These are phyloP conservation scores for Enteromius paludinosus DNA, from an alignment of 2,797 vertebrate species.

Conservation along the genomic window DNA sequence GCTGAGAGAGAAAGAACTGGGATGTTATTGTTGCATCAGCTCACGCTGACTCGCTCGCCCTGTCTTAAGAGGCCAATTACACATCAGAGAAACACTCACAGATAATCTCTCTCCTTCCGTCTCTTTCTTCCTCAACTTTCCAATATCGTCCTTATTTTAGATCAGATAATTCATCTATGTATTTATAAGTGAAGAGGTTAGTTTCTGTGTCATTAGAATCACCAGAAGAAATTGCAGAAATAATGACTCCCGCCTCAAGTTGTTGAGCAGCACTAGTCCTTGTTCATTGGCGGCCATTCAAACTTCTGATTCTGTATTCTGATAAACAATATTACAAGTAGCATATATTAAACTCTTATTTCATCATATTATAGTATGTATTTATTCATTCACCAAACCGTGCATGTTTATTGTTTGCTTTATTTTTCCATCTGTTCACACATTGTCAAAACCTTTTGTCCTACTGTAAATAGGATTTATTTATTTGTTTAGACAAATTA, in stretches of 20 bases:
- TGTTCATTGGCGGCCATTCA: background rate
- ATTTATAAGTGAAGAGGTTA: conserved; percentile 7
- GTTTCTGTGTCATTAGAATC: background rate
- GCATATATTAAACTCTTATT: background rate
- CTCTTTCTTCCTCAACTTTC: conserved; percentile 10
- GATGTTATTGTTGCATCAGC: conserved; percentile 69
- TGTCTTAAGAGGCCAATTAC: conserved; percentile 67
- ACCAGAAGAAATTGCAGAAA: conserved; percentile 2
- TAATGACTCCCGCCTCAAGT: background rate
- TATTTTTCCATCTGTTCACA: background rate
- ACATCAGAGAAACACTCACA: conserved; percentile 52
- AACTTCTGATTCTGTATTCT: background rate
- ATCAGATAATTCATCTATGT: conserved; percentile 6
- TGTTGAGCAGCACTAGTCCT: background rate
- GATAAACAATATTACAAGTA: background rate
- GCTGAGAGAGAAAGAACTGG: conserved; percentile 63
- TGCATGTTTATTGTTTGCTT: background rate
- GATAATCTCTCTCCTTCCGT: background rate
- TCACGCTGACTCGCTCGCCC: background rate
- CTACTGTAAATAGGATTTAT: background rate
- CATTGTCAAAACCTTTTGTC: background rate
- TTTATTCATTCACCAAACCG: background rate
- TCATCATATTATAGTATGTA: background rate
- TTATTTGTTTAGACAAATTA: background rate
- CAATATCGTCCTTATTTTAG: conserved; percentile 61